These are phyloP conservation scores for Cyclophora punctaria DNA, from an alignment of 2,888 invertebrate genomes.

Conservation along the genomic window DNA sequence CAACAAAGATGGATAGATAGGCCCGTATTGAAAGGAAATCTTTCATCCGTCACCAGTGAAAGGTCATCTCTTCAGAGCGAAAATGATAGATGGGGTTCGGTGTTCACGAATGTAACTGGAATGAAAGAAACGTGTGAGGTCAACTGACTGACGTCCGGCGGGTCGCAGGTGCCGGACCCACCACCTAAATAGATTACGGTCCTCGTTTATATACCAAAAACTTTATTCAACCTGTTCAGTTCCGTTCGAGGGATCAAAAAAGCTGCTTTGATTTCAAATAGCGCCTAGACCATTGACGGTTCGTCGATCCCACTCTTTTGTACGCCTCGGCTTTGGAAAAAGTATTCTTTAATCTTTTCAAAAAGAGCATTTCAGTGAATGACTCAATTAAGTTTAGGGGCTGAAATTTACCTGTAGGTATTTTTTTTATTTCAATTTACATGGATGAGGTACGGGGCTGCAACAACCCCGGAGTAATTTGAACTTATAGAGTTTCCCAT, in stretches of 20 bases:
- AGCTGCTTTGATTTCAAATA: conserved; percentile 45
- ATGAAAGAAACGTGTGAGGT: conserved; percentile 56
- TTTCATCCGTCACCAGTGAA: conserved; percentile 35
- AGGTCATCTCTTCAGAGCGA: conserved; percentile 43
- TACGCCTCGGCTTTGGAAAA: conserved; percentile 23
- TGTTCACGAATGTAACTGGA: conserved; percentile 56
- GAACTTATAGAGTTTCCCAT: too few relatives aligned
- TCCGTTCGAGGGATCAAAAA: conserved; percentile 45
- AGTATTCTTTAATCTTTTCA: conserved; percentile 31
- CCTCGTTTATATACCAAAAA: conserved; percentile 37
- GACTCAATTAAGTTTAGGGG: conserved; percentile 36
- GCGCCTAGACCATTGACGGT: conserved; percentile 25
- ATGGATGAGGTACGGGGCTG: too few relatives aligned
- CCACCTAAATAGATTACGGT: conserved; percentile 55
- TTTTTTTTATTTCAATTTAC: too few relatives aligned
- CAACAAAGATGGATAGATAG: conserved; percentile 19
- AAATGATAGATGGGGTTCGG: conserved; percentile 59
- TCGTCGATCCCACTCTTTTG: conserved; percentile 21
- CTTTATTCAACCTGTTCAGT: conserved; percentile 46
- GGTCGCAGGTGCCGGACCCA: conserved; percentile 49
- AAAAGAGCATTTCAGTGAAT: conserved; percentile 23
- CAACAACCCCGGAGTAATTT: too few relatives aligned
- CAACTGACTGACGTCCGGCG: conserved; percentile 43
- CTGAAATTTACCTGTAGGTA: too few relatives aligned
- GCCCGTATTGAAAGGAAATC: conserved; percentile 28